phyloP scores from a whole-genome alignment of 2,888 invertebrate genomes.

The Eupithecia inturbata region DNA sequence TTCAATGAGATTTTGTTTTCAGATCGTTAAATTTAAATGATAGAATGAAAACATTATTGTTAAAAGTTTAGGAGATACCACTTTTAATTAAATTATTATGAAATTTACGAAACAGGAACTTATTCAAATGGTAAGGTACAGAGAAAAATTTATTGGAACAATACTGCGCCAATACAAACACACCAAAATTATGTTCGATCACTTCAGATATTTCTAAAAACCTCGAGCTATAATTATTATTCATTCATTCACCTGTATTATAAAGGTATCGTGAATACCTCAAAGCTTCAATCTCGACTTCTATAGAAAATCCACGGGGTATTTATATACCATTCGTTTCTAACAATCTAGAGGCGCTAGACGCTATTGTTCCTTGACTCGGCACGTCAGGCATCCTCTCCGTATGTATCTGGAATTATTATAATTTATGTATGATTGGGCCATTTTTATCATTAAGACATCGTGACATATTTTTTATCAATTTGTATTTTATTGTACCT shows the following conservation, averaged over 20 bases:
- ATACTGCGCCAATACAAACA: not conserved
- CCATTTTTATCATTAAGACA: too few species aligned
- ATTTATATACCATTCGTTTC: slow-evolving; percentile 46
- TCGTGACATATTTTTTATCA: too few species aligned
- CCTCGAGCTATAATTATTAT: not conserved
- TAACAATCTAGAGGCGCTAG: slow-evolving; percentile 51
- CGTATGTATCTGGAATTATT: slow-evolving; percentile 17
- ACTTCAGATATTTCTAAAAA: not conserved
- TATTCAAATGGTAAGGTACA: not conserved
- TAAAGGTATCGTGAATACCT: not conserved
- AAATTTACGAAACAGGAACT: not conserved
- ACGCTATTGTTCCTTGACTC: slow-evolving; percentile 61
- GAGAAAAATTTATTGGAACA: not conserved
- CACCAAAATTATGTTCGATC: not conserved
- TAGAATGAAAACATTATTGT: too few species aligned
- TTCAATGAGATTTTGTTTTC: not conserved
- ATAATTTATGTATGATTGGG: too few species aligned
- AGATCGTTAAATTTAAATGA: not conserved
- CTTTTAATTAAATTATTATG: too few species aligned
- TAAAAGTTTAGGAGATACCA: too few species aligned
- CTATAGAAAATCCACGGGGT: slow-evolving; percentile 39
- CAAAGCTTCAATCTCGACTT: not conserved
- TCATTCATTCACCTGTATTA: not conserved
- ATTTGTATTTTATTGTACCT: too few species aligned
- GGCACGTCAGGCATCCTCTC: slow-evolving; percentile 65